Evolutionary conservation across 2,113 vertebrate species (phyloP), one percentile per base, ranked within the genome.

Genomic region (Calidris pugnax): DNA sequence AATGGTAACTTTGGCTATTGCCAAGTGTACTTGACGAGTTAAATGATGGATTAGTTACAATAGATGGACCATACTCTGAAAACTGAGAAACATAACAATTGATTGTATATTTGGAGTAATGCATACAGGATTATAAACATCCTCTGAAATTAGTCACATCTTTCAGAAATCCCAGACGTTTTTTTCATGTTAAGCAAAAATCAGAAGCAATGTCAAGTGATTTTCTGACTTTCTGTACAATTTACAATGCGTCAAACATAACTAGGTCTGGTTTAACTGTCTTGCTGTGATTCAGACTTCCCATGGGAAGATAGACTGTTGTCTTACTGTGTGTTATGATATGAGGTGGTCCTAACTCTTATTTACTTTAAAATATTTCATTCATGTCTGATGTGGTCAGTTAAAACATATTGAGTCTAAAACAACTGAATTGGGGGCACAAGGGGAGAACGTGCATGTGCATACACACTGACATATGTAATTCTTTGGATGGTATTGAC

Each of bases 391-490:
- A 32, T 26, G 14, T 23, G 22, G 62, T 8, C 1, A 7, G 12
- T 74, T 7, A 57, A 57, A 89, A 83, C 23, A 28, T 39, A 12
- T 0, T 35, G 35, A 69, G 35, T 37, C 3, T 83, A 57, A 71
- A 30, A 43, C 8, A 85, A 37, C 4, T 50, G 41, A 57, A 18
- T 7, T 30, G 14, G 3, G 8, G 43, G 8, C 20, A n/a, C 4
- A 18, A 51, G 0, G 1, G 5, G 12, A 39, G 13, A 6, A 32
- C 0, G 3, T 1, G 2, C 15, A 43, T 27, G 15, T 33, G 4
- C 16, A 18, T 45, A 5, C 9, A 35, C 5, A 33, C 7, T 37
- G 21, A 64, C 9, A 8, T 28, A 5, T 14, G 3, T 30, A 64
- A 56, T 16, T 20, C 6, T 79, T 82, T 68, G 68, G 11, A 50